Base-by-base conservation (phyloP, 2,888 invertebrate genomes). In the Platypus cylindrus region DNA sequence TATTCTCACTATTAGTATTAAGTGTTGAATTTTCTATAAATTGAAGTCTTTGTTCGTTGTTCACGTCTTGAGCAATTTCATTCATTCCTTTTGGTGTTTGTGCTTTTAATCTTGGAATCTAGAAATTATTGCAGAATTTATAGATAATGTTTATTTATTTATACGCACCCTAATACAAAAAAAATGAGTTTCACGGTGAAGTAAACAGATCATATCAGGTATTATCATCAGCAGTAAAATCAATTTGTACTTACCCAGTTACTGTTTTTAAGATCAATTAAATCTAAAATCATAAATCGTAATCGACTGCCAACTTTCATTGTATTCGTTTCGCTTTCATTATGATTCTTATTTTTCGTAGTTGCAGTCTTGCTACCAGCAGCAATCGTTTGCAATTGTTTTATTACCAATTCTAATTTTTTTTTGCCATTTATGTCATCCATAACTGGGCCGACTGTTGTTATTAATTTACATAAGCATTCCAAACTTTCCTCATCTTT, bases 71-170 rank as follows among this genome's bases (percentile, higher is more conserved):
- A 52, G 87, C 84, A 40, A 95, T 90, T 64, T 94, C 85, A 51
- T 89, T 90, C 67, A 95, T 89, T 46, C 86, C 93, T 59, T 90
- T 94, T 2, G 94, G 94, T n/a, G n/a, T n/a, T n/a, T n/a, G n/a
- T n/a, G n/a, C n/a, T n/a, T n/a, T n/a, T n/a, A n/a, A n/a, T n/a
- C n/a, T n/a, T n/a, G n/a, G n/a, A n/a, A n/a, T n/a, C n/a, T n/a
- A n/a, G n/a, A n/a, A n/a, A n/a, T n/a, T n/a, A n/a, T n/a, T n/a
- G n/a, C n/a, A n/a, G n/a, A n/a, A n/a, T n/a, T n/a, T n/a, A n/a
- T n/a, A n/a, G n/a, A n/a, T n/a, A n/a, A n/a, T n/a, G n/a, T n/a
- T n/a, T n/a, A n/a, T n/a, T n/a, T n/a, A n/a, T n/a, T n/a, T n/a
- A n/a, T n/a, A n/a, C n/a, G n/a, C n/a, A n/a, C n/a, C n/a, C n/a